A percentile compares a stretch with the other conserved stretches of the same genome.
Conservation (phyloP, 2,888 invertebrate species). For the Conistra vaccinii region DNA sequence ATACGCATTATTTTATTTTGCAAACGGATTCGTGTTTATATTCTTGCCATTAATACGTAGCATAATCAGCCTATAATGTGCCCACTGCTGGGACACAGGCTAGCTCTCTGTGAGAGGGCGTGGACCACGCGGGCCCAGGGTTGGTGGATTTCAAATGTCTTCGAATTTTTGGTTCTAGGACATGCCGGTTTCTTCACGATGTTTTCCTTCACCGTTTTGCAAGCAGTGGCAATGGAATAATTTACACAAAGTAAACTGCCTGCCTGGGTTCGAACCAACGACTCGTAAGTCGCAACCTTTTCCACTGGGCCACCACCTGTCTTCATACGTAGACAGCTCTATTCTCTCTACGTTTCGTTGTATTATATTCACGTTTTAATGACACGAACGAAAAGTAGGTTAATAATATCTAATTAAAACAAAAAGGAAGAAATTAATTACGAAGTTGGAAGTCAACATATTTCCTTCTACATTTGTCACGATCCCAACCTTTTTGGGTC, state of each 20-base stretch:
- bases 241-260: no score
- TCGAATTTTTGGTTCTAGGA: no score
- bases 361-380: not conserved
- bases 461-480: conserved; percentile 18
- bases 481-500: conserved; percentile 20
- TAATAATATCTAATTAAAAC: not conserved
- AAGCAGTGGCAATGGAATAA: no score
- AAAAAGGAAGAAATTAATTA: not conserved
- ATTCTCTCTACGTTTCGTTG: not conserved
- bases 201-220: no score
- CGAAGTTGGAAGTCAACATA: not conserved
- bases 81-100: not conserved
- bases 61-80: not conserved
- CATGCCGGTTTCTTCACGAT: no score
- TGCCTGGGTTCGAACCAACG: no score
- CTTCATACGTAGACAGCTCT: not conserved
- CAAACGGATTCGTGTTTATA: not conserved
- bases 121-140: no score
- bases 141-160: no score
- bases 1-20: conserved; percentile 10
- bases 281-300: no score
- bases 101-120: no score
- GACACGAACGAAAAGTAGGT: not conserved
- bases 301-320: no score
- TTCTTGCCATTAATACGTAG: not conserved